Evolutionary conservation across 2,888 invertebrate genomes (phyloP), one percentile per base, ranked within the genome.

Genomic region (Tenthredo mesomela): DNA sequence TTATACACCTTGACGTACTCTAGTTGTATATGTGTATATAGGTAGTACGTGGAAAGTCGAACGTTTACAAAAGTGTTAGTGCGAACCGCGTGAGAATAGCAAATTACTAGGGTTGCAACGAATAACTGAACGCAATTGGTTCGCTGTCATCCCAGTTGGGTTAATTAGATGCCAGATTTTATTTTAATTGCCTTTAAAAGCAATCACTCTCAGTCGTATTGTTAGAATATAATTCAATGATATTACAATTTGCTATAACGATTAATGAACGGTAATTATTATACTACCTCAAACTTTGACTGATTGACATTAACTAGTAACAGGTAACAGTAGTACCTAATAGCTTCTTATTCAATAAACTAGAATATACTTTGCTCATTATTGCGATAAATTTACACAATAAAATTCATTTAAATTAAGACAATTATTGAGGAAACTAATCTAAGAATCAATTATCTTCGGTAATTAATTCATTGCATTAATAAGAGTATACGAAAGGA

Each of bases 161-260:
- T 29, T 77, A 77, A 77, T 77, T 77, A 77, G 77, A 77, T 77
- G 77, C 50, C 50, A 77, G 54, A 50, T 77, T 77, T 77, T 54
- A 33, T 54, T 77, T 77, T 33, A 77, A 77, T 77, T 77, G 54
- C 33, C 33, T 33, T 33, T 50, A 29, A 29, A 77, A 54, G 50
- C 77, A 77, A 77, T 77, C 50, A 33, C 33, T 50, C 77, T 54
- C 54, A n/a, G 5, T 12, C 43, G 43, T 75, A 25, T 43, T 15
- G 15, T 75, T 15, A 4, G 47, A 50, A 33, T 58, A 33, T 54
- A 54, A 54, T 78, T 58, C 33, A 29, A 33, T 54, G 54, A 73
- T 73, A 50, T 71, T 71, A 43, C 2, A 40, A 71, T 71, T 71
- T 21, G n/a, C 1, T 29, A 4, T 43, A 9, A 9, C 43, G 43